Conservation (phyloP, 2,797 vertebrate species). For the Scleropages formosus region DNA sequence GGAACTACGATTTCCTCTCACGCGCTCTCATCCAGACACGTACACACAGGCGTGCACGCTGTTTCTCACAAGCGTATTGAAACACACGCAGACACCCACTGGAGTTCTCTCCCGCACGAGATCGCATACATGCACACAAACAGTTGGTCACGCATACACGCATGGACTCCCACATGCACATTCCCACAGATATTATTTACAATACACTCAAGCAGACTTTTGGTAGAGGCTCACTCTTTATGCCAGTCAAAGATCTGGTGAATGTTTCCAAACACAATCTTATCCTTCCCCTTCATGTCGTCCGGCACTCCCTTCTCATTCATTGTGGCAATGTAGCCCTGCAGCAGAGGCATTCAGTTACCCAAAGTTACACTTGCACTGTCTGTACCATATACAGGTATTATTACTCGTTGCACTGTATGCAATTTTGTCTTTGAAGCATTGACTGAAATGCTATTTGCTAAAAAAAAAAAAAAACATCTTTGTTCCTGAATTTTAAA, state of each 20-base stretch:
- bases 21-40: too few relatives aligned
- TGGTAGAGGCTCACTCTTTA: constrained; percentile 84
- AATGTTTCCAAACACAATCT: constrained; percentile 98
- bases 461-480: too few relatives aligned
- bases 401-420: too few relatives aligned
- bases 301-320: constrained; percentile 86
- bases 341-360: constrained; percentile 33
- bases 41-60: background rate
- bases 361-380: constrained; percentile 8
- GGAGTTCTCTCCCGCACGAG: constrained; percentile 21
- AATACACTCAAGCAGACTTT: background rate
- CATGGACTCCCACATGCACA: constrained; percentile 32
- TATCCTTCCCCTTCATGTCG: constrained; percentile 99
- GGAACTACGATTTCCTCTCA: background rate
- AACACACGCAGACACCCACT: constrained; percentile 34
- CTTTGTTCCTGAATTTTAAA: too few relatives aligned
- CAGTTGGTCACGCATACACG: constrained; percentile 8
- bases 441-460: too few relatives aligned
- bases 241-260: constrained; percentile 99
- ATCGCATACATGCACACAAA: background rate
- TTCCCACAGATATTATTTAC: constrained; percentile 20
- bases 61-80: background rate
- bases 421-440: too few relatives aligned
- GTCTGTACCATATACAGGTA: too few relatives aligned
- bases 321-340: constrained; percentile 98